Percentiles rank a stretch among this genome's conserved stretches.
Conservation (phyloP, 1,140 invertebrate species). For the Piezodorus guildinii region DNA sequence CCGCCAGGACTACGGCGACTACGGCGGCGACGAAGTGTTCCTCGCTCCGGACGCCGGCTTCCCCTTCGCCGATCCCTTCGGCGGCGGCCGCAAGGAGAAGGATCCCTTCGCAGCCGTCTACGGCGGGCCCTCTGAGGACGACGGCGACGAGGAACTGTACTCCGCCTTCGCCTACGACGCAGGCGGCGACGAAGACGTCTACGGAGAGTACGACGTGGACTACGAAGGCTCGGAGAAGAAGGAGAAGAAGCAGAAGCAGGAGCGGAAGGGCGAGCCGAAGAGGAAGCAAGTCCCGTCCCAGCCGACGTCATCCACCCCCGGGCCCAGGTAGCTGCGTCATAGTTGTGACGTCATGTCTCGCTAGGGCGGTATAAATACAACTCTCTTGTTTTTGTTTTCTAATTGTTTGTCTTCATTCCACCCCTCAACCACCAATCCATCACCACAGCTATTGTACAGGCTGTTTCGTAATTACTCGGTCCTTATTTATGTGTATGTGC, state of each 20-base stretch:
- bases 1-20: constrained; percentile 10
- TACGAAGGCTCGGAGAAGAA: constrained; percentile 11
- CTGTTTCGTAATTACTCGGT: no score
- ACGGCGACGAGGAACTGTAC: not conserved
- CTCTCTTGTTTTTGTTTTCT: no score
- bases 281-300: not conserved
- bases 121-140: not conserved
- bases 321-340: not conserved
- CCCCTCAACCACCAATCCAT: no score
- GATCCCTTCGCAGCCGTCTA: constrained; percentile 6
- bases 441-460: no score
- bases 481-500: no score
- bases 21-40: constrained; percentile 8
- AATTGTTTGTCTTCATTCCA: no score
- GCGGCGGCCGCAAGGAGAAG: constrained; percentile 7
- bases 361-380: no score
- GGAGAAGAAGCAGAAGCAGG: constrained; percentile 5
- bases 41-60: not conserved
- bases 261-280: not conserved
- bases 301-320: not conserved
- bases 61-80: constrained; percentile 4
- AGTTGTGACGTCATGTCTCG: no score
- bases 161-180: no score
- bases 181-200: not conserved
- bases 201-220: not conserved